These are phyloP conservation scores for Papilio gigon DNA, from an alignment of 2,888 invertebrate genomes.

Conservation along the genomic window DNA sequence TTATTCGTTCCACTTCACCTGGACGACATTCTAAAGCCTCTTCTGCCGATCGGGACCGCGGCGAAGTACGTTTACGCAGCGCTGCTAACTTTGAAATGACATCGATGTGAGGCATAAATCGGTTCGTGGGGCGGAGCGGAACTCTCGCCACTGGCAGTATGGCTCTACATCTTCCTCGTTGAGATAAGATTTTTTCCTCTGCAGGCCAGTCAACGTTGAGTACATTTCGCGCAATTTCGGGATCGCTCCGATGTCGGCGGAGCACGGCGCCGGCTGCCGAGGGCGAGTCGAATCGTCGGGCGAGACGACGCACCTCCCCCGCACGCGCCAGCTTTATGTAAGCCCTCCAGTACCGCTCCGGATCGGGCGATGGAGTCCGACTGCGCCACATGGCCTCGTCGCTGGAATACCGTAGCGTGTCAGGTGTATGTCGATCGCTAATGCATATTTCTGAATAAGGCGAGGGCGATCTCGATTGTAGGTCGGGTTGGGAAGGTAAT, in stretches of 20 bases:
- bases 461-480: slow-evolving; percentile 78
- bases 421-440: slow-evolving; percentile 75
- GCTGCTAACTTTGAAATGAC: slow-evolving; percentile 93
- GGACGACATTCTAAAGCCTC: slow-evolving; percentile 79
- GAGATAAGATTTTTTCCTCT: slow-evolving; percentile 66
- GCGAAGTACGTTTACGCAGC: slow-evolving; percentile 76
- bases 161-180: slow-evolving; percentile 62
- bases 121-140: slow-evolving; percentile 85
- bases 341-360: slow-evolving; percentile 86
- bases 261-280: slow-evolving; percentile 79
- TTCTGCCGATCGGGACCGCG: slow-evolving; percentile 78
- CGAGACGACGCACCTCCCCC: slow-evolving; percentile 90
- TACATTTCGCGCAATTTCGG: slow-evolving; percentile 85
- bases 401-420: slow-evolving; percentile 82
- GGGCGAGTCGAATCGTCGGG: slow-evolving; percentile 88
- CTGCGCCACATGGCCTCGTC: slow-evolving; percentile 86
- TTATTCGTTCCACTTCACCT: slow-evolving; percentile 88
- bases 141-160: slow-evolving; percentile 85
- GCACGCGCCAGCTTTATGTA: slow-evolving; percentile 87
- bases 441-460: slow-evolving; percentile 78
- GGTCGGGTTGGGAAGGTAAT: slow-evolving; percentile 73
- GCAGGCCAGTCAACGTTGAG: slow-evolving; percentile 78
- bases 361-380: slow-evolving; percentile 88
- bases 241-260: slow-evolving; percentile 89
- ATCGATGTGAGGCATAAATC: slow-evolving; percentile 94